phyloP scores from a whole-genome alignment of 2,113 vertebrate genomes.

The Mungos mungo region DNA sequence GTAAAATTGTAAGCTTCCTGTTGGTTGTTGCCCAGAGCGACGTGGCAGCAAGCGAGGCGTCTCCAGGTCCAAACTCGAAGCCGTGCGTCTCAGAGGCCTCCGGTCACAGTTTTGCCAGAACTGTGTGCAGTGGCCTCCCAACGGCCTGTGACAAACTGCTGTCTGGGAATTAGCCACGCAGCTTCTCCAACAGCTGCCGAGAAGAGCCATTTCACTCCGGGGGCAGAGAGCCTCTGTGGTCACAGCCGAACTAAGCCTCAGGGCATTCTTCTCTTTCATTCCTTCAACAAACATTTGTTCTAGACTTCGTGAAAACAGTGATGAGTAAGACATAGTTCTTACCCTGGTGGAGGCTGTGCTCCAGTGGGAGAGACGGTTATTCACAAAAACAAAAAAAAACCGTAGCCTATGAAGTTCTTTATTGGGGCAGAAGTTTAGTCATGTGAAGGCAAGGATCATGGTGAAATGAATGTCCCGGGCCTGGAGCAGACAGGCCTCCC shows the following conservation, averaged over 20 bases:
- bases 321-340: background rate
- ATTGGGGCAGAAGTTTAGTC: background rate
- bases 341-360: background rate
- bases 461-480: background rate
- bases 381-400: background rate
- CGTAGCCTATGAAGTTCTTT: background rate
- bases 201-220: background rate
- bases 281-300: constrained; percentile 7
- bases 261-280: background rate
- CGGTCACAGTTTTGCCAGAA: background rate
- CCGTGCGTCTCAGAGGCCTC: background rate
- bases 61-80: background rate
- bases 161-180: background rate
- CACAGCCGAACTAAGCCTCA: background rate
- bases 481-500: background rate
- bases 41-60: background rate
- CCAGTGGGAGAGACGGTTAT: background rate
- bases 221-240: background rate
- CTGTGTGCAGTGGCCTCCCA: background rate
- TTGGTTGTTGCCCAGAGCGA: background rate
- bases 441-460: background rate
- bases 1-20: background rate
- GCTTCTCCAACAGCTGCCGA: background rate
- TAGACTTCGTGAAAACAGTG: background rate
- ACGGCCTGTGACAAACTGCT: background rate